Conservation (phyloP, 2,888 invertebrate genomes). For the Dicyrtoma fusca region DNA sequence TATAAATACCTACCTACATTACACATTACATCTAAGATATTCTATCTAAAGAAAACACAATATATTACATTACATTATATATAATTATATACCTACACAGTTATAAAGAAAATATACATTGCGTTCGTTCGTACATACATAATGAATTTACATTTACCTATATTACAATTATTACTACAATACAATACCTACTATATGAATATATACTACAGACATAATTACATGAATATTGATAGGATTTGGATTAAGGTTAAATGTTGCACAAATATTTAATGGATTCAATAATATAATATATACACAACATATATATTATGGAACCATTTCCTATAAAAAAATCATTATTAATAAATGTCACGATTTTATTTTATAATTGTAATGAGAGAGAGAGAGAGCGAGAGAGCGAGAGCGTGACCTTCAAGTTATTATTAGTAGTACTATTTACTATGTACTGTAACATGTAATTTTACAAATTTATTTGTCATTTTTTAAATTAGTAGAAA, state of each 20-base stretch:
- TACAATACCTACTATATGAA: not conserved
- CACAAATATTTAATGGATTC: slow-evolving; percentile 16
- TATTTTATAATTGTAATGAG: not conserved
- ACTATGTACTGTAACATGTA: too few species aligned
- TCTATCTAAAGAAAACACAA: not conserved
- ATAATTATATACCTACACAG: not conserved
- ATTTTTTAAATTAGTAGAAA: too few species aligned
- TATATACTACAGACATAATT: not conserved
- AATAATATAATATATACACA: not conserved
- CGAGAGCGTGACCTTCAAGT: too few species aligned
- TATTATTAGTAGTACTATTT: too few species aligned
- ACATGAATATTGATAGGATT: too few species aligned
- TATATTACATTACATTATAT: not conserved
- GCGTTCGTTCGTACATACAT: slow-evolving; percentile 11
- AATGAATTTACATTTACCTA: not conserved
- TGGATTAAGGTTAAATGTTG: not conserved
- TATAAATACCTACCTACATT: not conserved
- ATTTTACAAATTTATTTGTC: too few species aligned
- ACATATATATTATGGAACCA: too few species aligned
- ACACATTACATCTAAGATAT: too few species aligned
- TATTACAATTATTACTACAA: not conserved
- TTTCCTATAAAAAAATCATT: not conserved
- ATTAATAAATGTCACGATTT: not conserved
- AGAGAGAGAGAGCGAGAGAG: not conserved
- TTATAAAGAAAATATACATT: slow-evolving; percentile 8